Evolutionary conservation across 1,140 invertebrate species (phyloP), one percentile per base, ranked within the genome.

Genomic region (Drosophila chauvacae): DNA sequence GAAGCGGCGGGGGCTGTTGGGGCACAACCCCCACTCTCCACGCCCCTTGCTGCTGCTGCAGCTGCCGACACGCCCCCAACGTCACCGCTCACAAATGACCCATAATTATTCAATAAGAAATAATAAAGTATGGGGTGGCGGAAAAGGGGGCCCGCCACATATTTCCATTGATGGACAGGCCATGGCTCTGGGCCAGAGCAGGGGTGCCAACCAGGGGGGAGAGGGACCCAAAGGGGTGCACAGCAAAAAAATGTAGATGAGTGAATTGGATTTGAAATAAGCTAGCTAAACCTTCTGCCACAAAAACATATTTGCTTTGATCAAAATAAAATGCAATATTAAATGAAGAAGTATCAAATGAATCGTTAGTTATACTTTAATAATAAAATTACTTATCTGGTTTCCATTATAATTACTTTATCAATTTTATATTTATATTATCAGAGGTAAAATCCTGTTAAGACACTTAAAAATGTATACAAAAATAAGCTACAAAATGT

Each of bases 71-170:
- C 70, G 81, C 77, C 84, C 84, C 66, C 77, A 70, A 74, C 77
- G 78, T 77, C 83, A 35, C 50, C 80, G 65, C 80, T 60, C 68
- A 72, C 78, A 90, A 90, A 90, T 90, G 85, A 90, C 81, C 85
- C 81, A 90, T 90, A 90, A 90, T 90, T 90, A 90, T 90, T 90
- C 85, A 90, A 90, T 90, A 90, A 90, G 85, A 90, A 90, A 90
- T 90, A 90, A 90, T 90, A 90, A 90, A 90, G 85, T 66, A 75
- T 47, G 62, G 30, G 63, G 44, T 47, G 30, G 28, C n/a, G 44
- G 23, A 20, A 45, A 37, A 18, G 23, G 28, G 30, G 33, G 14
- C 37, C 63, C 45, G 56, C 42, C 71, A 80, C 79, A 81, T 50
- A 81, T 79, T 86, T 80, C 58, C 71, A 87, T 81, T 87, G 83